Evolutionary conservation across 2,888 invertebrate species (phyloP).

Genomic region (Corbicula japonica): DNA sequence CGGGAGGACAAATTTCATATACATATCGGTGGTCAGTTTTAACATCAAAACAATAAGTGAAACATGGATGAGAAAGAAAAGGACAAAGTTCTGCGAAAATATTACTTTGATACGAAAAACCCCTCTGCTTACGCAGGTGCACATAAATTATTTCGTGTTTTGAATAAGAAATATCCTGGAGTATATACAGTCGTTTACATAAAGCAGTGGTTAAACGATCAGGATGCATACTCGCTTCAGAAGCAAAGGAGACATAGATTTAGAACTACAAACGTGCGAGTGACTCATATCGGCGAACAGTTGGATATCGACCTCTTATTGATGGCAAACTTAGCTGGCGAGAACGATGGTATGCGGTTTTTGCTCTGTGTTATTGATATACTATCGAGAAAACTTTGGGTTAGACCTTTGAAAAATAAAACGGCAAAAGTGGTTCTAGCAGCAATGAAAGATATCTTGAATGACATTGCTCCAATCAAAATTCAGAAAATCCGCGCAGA

Average conservation of each 20-base stretch:
- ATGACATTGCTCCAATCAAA: slow-evolving; percentile 20
- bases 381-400: slow-evolving; percentile 16
- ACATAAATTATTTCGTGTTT: background rate
- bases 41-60: no score
- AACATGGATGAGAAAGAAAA: no score
- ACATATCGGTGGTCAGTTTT: no score
- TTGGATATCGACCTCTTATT: no score
- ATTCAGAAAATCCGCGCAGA: slow-evolving; percentile 25
- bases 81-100: slow-evolving; percentile 2
- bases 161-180: no score
- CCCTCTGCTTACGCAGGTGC: slow-evolving; percentile 17
- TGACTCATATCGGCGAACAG: slow-evolving; percentile 2
- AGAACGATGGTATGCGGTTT: slow-evolving; percentile 32
- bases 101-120: slow-evolving; percentile 2
- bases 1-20: no score
- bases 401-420: slow-evolving; percentile 31
- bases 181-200: no score
- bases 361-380: slow-evolving; percentile 36
- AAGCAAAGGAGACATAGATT: slow-evolving; percentile 3
- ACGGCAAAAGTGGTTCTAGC: slow-evolving; percentile 31
- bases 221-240: slow-evolving; percentile 23
- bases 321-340: slow-evolving; percentile 20
- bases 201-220: no score
- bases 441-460: slow-evolving; percentile 20
- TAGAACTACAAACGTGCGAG: slow-evolving; percentile 22